Base-by-base conservation (phyloP, 2,113 vertebrate genomes). In the Dasyprocta punctata region DNA sequence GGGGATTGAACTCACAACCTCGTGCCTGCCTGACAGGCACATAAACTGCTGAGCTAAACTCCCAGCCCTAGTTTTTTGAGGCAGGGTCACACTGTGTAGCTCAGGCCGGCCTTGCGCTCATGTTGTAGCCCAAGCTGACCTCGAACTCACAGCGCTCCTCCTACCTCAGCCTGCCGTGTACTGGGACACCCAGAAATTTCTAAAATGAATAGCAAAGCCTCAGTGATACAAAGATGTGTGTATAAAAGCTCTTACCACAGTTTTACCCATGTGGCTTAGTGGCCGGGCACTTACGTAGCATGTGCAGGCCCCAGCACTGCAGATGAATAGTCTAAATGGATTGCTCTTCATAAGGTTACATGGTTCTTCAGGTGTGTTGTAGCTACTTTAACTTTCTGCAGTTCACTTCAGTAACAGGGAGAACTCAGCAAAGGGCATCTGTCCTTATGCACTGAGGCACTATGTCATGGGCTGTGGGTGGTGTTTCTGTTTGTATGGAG, bases 241-340 rank as follows among this genome's bases (percentile, higher is more conserved):
- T 60, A 56, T 96, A 71, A 95, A 95, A 92, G 61, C 24, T 56
- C 73, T 71, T 65, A 4, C 44, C 86, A 56, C 3, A 47, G 30
- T 90, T 90, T 95, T 94, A 52, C 77, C 75, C 44, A 20, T 52
- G 30, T 49, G 94, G 77, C 38, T 90, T 63, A 44, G 47, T 77
- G 75, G 75, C 49, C 49, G 44, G 26, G 13, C 75, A 78, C 28
- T 77, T 47, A 12, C 41, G 14, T 78, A 33, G 44, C 38, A 28
- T 75, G 71, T 44, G 69, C 44, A 33, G 41, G 13, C 44, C 75
- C 28, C 12, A 78, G 44, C 75, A 78, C 26, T 78, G 44, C 28
- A 78, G 24, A 28, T 77, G 41, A 49, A 78, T 17, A 22, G 41
- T 80, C 84, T 91, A 38, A 30, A 3, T 58, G 54, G 36, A 58